Evolutionary conservation across 2,888 invertebrate genomes (phyloP).

Genomic region (Tetragonisca angustula): DNA sequence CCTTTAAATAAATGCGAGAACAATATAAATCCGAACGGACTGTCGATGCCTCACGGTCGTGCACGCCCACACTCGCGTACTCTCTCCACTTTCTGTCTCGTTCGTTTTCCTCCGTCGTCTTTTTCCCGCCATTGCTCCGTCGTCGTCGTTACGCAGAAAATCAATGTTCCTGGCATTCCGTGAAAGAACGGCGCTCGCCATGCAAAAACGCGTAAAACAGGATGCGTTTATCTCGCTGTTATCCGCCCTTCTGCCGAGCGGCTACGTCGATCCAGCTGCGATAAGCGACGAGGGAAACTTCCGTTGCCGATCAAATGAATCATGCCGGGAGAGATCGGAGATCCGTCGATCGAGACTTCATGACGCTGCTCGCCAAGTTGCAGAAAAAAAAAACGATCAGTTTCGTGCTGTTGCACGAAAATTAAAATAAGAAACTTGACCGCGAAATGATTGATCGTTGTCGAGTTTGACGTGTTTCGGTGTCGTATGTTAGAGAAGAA

Average conservation of each 20-base stretch:
- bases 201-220: constrained; percentile 43
- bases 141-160: constrained; percentile 37
- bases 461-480: no score
- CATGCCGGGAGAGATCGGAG: constrained; percentile 12
- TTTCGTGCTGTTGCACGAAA: no score
- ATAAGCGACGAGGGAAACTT: constrained; percentile 49
- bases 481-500: no score
- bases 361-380: background rate
- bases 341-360: constrained; percentile 8
- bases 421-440: no score
- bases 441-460: no score
- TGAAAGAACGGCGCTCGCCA: constrained; percentile 19
- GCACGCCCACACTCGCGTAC: constrained; percentile 65
- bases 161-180: constrained; percentile 47
- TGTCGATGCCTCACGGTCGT: constrained; percentile 61
- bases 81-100: constrained; percentile 10
- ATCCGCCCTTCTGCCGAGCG: constrained; percentile 1
- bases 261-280: constrained; percentile 25
- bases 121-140: background rate
- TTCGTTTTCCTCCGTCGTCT: background rate
- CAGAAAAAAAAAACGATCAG: no score
- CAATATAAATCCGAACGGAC: constrained; percentile 66
- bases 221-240: constrained; percentile 50
- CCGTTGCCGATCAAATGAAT: constrained; percentile 49
- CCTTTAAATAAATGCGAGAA: constrained; percentile 82